These are phyloP conservation scores for Pteromalus puparum DNA, from an alignment of 1,140 invertebrate species.

Conservation along the genomic window DNA sequence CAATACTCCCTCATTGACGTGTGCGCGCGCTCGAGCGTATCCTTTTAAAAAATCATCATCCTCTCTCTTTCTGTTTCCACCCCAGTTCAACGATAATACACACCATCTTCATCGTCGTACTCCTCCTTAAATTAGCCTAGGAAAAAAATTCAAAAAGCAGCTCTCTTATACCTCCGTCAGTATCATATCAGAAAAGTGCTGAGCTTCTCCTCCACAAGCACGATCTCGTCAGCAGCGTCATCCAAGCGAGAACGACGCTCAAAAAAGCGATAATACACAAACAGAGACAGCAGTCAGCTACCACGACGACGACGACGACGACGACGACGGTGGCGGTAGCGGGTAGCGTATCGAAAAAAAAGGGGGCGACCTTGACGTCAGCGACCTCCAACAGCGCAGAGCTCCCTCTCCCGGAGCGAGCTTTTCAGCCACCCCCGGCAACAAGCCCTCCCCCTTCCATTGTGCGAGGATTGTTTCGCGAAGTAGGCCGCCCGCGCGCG, in stretches of 20 bases:
- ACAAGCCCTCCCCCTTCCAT: constrained; percentile 44
- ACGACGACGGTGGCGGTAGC: too few relatives aligned
- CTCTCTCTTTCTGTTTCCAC: too few relatives aligned
- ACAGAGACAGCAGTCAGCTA: neutral
- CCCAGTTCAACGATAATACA: too few relatives aligned
- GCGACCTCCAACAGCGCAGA: constrained; percentile 22
- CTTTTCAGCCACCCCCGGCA: constrained; percentile 24
- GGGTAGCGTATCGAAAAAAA: constrained; percentile 27
- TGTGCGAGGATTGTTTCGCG: constrained; percentile 54
- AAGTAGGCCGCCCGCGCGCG: constrained; percentile 56
- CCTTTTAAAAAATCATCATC: too few relatives aligned
- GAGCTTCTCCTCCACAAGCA: neutral
- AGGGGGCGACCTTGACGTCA: constrained; percentile 54
- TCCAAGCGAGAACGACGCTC: neutral
- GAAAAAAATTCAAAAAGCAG: too few relatives aligned
- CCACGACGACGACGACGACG: too few relatives aligned
- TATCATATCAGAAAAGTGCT: neutral
- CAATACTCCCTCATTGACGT: too few relatives aligned
- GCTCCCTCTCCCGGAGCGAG: constrained; percentile 2
- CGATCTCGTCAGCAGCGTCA: neutral
- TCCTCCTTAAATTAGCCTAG: neutral
- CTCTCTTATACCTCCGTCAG: too few relatives aligned
- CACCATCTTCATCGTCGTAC: too few relatives aligned
- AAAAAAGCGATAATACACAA: neutral
- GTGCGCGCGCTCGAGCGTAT: too few relatives aligned